These are phyloP conservation scores for Listronotus bonariensis DNA, from an alignment of 1,140 invertebrate genomes.

Conservation along the genomic window DNA sequence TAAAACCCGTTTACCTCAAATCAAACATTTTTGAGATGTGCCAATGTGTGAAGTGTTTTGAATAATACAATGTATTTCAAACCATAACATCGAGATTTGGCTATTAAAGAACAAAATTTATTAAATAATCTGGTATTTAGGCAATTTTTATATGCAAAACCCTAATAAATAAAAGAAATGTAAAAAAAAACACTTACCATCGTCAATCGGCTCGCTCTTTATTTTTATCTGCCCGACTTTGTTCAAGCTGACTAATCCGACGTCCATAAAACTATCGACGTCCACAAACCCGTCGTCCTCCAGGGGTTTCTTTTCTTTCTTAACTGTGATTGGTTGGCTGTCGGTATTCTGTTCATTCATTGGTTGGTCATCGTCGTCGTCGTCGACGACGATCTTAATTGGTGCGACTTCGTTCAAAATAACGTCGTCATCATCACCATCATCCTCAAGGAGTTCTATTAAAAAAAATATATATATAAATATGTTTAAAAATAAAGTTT, in stretches of 20 bases:
- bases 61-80: no score
- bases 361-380: conserved; percentile 57
- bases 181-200: conserved; percentile 59
- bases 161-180: neutral
- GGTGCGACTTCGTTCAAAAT: conserved; percentile 59
- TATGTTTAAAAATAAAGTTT: no score
- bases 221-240: conserved; percentile 57
- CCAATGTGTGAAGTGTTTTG: no score
- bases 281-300: conserved; percentile 57
- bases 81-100: no score
- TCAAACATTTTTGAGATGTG: no score
- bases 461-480: neutral
- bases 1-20: no score
- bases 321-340: conserved; percentile 25
- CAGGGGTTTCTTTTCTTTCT: conserved; percentile 53
- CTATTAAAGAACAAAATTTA: no score
- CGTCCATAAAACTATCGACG: conserved; percentile 56
- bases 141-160: neutral
- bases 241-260: conserved; percentile 47
- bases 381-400: conserved; percentile 58
- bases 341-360: conserved; percentile 51
- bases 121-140: no score
- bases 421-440: conserved; percentile 61
- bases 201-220: conserved; percentile 65
- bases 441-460: conserved; percentile 38